Evolutionary conservation across 2,113 vertebrate species (phyloP), one percentile per base, ranked within the genome.

Genomic region (Campylorhamphus procurvoides): DNA sequence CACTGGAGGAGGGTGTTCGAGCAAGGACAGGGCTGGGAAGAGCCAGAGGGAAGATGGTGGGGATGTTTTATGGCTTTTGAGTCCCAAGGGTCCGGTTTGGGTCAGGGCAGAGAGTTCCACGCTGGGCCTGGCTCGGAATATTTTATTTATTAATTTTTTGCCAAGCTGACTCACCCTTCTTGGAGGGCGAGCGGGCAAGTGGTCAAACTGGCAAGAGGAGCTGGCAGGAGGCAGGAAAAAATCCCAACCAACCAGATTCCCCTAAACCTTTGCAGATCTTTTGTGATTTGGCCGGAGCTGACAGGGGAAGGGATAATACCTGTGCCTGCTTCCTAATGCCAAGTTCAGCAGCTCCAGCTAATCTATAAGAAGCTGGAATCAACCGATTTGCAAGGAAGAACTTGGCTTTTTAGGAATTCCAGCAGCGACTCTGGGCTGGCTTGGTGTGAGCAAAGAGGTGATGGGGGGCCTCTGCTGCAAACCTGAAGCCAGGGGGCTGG

Each of bases 381-480:
- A 84, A 64, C 28, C 39, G 87, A 68, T 95, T 62, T 72, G 46
- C 62, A 84, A 66, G 72, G 82, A 91, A 92, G 47, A 60, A 24
- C 4, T 23, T 75, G 92, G 85, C 94, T 96, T 97, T 96, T 93
- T 53, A 95, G 90, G 93, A 96, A 94, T 50, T 53, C 79, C 37
- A 60, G 2, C 42, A 49, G 87, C 0, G 0, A 29, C 17, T 55
- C 60, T 0, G 3, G 44, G 29, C 62, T 44, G 91, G 73, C 33
- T 84, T 24, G 60, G 66, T 3, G 1, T 2, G 73, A 25, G 28
- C 10, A 0, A 86, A 46, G 87, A 63, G 67, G 8, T 7, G 19
- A 35, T 64, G 25, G 14, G 2, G 73, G 14, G 35, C 22, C 25
- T 72, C 25, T 53, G 40, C 59, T 68, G 67, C 58, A 83, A 49